Base-by-base conservation (phyloP, 2,888 invertebrate genomes). In the Sphaerophoria rueppellii region DNA sequence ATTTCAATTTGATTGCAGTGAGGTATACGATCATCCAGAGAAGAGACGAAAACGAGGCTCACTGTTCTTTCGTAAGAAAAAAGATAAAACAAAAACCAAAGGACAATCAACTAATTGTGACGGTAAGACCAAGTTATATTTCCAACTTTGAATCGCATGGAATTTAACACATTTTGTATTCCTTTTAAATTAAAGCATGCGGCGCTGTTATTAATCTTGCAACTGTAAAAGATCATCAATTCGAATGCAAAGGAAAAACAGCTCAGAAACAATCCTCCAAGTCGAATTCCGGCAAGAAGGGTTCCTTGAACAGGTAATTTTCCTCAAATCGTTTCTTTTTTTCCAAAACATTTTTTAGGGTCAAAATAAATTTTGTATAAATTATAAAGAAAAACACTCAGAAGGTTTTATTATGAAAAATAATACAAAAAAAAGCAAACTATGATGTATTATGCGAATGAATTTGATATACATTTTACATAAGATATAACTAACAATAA, bases 21-120 rank as follows among this genome's bases (percentile, higher is more conserved):
- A 92, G 87, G 90, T 91, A 0, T 92, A 91, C 87, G 95, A 95
- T 89, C 96, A 96, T 90, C 95, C 96, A 24, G 96, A 96, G 89
- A 97, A 98, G 90, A 93, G 97, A 89, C 94, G 97, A 88, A 98
- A 98, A 93, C 93, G 97, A 67, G 97, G 97, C 72, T 97, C 97
- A 87, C 92, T 98, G 80, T 98, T 98, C 93, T 98, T 97, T 91
- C 95, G 97, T 87, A 98, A 97, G 92, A 97, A 97, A 92, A 97
- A 97, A 94, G 97, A 92, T 76, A 92, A 92, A 87, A 89, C 90
- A 67, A 92, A 92, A 87, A 90, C 90, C 87, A 90, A 90, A 87
- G 90, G 90, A 24, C 92, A 91, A 82, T 85, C 90, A 24, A 90
- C 89, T 52, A 89, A 89, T 76, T 90, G 91, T 82, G 92, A 92